Evolutionary conservation across 1,140 invertebrate species (phyloP).

Genomic region (Mamestra configurata): DNA sequence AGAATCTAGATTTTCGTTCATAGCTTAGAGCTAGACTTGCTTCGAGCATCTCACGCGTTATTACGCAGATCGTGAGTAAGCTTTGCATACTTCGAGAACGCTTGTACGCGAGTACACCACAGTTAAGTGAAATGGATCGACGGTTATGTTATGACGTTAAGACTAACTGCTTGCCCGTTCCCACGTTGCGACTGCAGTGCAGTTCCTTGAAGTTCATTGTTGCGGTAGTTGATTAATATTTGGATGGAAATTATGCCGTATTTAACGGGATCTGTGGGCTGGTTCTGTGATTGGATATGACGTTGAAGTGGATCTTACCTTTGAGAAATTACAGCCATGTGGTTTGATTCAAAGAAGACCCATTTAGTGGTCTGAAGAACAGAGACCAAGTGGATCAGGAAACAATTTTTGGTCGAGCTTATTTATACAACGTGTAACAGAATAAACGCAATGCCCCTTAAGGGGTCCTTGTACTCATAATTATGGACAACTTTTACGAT

Average conservation of each 20-base stretch:
- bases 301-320: too few species aligned
- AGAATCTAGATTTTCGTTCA: constrained; percentile 53
- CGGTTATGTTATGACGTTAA: constrained; percentile 79
- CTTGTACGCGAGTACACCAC: constrained; percentile 72
- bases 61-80: constrained; percentile 80
- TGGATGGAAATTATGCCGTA: not conserved
- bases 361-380: too few species aligned
- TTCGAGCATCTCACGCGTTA: constrained; percentile 78
- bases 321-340: too few species aligned
- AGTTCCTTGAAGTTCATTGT: constrained; percentile 55
- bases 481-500: too few species aligned
- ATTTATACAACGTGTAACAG: too few species aligned
- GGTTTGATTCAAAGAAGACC: too few species aligned
- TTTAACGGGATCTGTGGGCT: not conserved
- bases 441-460: too few species aligned
- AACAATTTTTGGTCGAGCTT: too few species aligned
- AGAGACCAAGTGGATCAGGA: too few species aligned
- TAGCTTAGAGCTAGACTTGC: constrained; percentile 62
- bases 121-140: constrained; percentile 82
- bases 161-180: constrained; percentile 68
- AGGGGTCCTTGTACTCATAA: too few species aligned
- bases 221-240: constrained; percentile 17
- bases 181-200: constrained; percentile 64
- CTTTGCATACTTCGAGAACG: constrained; percentile 85
- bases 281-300: too few species aligned